Base-by-base conservation (phyloP, 2,797 vertebrate species). In the Melanotaenia trifasciata region DNA sequence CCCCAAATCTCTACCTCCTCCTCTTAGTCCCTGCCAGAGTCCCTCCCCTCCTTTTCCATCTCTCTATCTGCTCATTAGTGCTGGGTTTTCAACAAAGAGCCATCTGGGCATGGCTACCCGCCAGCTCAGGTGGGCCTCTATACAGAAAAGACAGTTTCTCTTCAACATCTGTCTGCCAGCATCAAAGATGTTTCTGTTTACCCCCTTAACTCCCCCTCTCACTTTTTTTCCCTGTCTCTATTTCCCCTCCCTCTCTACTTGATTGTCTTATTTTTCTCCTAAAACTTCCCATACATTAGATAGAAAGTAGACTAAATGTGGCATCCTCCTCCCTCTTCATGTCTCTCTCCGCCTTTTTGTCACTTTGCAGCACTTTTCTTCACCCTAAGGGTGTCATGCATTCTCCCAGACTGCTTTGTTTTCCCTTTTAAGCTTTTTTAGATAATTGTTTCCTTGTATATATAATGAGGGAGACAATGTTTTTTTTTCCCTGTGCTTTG, bases 41-140 rank as follows among this genome's bases (percentile, higher is more conserved):
- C 84, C 92, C 82, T 77, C 77, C 88, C 81, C 63, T 70, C 87
- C 93, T 94, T 93, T 81, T 93, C 93, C 84, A 87, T 75, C 69
- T 83, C 75, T 87, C 80, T 80, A 76, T 94, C 94, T 83, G 92
- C 95, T 96, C 95, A 95, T 97, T 96, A 97, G 94, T 84, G 85
- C 81, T 68, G 84, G 90, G 77, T 92, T 92, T 94, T 92, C 91
- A 93, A 93, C 87, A 94, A 88, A 93, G 85, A 91, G 84, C 78
- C 93, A 94, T 95, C 94, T 94, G 92, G 92, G 86, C 87, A 88
- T 66, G 33, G 76, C 85, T 92, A 87, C 89, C 92, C 91, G 90
- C 91, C 92, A 83, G 83, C 94, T 95, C 94, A 94, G 94, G 93
- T 94, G 92, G 93, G 91, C 71, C 84, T 92, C 93, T 94, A 92